Conservation (phyloP, 2,888 invertebrate genomes). For the Uropetala carovei region DNA sequence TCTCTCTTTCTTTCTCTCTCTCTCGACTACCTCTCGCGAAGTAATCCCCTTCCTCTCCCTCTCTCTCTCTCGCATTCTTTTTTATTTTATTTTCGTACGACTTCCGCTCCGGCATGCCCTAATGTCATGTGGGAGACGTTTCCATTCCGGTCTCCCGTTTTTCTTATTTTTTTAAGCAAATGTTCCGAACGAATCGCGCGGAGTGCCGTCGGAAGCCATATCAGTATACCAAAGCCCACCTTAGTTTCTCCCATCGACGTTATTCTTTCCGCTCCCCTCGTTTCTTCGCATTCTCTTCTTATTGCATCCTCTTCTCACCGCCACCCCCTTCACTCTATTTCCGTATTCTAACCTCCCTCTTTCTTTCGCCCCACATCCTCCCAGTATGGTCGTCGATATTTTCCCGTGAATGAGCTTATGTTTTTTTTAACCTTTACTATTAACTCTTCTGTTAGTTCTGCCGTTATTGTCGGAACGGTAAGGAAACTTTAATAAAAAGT, state of each 20-base stretch:
- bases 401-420: background rate
- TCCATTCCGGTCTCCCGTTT: background rate
- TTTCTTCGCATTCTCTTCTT: too few species aligned
- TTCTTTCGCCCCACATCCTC: background rate
- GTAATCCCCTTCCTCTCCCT: background rate
- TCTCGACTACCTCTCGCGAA: background rate
- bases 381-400: background rate
- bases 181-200: constrained; percentile 8
- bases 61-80: background rate
- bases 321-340: background rate
- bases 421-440: too few species aligned
- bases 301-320: constrained; percentile 9
- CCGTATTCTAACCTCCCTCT: background rate
- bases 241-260: too few species aligned
- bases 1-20: background rate
- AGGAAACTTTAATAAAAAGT: background rate
- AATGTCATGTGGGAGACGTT: background rate
- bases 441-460: too few species aligned
- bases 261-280: background rate
- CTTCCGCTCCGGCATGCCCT: background rate
- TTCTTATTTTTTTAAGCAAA: background rate
- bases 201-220: background rate
- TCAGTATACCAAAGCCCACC: too few species aligned
- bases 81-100: constrained; percentile 1
- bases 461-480: background rate